Evolutionary conservation across 2,113 vertebrate species (phyloP), one percentile per base, ranked within the genome.

Genomic region (Macrotis lagotis): DNA sequence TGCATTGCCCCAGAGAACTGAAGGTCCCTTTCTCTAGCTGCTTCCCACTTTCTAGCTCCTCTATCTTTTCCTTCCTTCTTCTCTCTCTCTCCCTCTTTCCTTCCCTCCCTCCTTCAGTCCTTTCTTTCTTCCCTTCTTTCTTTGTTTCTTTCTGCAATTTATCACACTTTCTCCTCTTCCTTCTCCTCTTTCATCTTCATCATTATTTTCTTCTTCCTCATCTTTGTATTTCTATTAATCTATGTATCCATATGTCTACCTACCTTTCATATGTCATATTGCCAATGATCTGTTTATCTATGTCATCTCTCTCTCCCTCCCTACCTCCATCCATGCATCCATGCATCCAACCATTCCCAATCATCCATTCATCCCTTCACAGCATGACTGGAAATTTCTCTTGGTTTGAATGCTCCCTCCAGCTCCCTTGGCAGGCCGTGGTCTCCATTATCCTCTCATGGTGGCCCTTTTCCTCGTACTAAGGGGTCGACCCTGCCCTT

Each of bases 1-100:
- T 8, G 19, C 16, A 44, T 2, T 83, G 31, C n/a, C 66, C 66
- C 66, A 44, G 7, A 44, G 7, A n/a, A n/a, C n/a, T n/a, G 5
- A 44, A 83, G 66, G 66, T 8, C 16, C 66, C 19, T 83, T 8
- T 7, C 19, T 83, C n/a, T 22, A 8, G 11, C 37, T 83, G 19
- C 37, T n/a, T 8, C 66, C 31, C 37, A 22, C 66, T 74, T 74
- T 74, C 66, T 74, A 44, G 66, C n/a, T 83, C 66, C 9, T 37
- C 0, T 2, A 11, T 14, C 7, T 22, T 5, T 16, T 12, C 5
- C 12, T 6, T 22, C 3, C 28, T 31, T 10, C 3, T 3, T 16
- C 10, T 37, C 28, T 31, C 0, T 37, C 2, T 59, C 2, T 31
- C 28, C 2, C 2, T 31, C 28, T 12, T 12, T 31, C 28, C 26